Percentiles rank a stretch among this genome's conserved stretches.
These are phyloP conservation scores for Ceuthmochares aereus DNA, from an alignment of 2,113 vertebrate species.

Conservation along the genomic window DNA sequence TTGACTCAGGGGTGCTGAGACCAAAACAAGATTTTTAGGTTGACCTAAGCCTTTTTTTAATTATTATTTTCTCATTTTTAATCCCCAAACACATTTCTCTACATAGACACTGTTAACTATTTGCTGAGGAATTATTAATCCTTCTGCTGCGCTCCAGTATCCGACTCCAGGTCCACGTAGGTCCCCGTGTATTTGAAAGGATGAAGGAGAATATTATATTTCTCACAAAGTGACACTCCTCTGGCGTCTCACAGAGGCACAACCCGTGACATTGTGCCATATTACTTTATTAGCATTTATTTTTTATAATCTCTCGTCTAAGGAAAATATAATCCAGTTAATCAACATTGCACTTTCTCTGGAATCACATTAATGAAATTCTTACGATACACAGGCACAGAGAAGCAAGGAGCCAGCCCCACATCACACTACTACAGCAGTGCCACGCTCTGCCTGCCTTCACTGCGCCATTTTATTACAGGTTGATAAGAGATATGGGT, in stretches of 20 bases:
- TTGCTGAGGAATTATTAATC: neutral
- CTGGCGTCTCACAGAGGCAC: slow-evolving; percentile 9
- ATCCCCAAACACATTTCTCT: neutral
- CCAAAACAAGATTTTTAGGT: neutral
- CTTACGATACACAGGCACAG: neutral
- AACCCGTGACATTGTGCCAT: slow-evolving; percentile 24
- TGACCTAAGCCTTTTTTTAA: neutral
- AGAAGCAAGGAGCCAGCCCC: neutral
- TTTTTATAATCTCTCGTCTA: slow-evolving; percentile 34
- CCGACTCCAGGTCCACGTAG: neutral
- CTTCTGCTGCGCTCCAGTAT: neutral
- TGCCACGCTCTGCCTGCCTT: neutral
- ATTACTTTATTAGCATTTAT: slow-evolving; percentile 44
- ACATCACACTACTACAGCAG: fast-evolving
- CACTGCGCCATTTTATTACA: fast-evolving
- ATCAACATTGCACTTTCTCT: slow-evolving; percentile 51
- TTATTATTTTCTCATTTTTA: neutral
- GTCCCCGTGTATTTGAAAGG: neutral
- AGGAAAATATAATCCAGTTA: slow-evolving; percentile 50
- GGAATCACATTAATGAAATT: slow-evolving; percentile 45
- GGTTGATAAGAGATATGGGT: neutral
- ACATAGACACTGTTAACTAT: neutral
- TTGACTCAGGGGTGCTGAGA: neutral
- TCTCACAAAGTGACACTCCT: neutral
- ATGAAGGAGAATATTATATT: neutral